Conservation (phyloP, 1,140 invertebrate species). For the Magallana ariakensis region DNA sequence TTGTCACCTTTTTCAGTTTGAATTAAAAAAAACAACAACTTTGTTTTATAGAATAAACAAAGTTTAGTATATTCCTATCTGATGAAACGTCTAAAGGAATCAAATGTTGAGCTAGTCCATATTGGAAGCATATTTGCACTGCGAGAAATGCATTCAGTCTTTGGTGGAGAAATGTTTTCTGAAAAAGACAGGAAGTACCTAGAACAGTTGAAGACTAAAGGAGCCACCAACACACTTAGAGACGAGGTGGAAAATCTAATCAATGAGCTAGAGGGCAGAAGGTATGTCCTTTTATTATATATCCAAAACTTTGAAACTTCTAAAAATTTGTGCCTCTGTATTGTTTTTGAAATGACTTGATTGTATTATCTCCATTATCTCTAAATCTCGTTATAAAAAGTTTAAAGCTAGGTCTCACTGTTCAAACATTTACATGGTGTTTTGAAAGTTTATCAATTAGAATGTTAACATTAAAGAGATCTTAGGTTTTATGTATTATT, state of each 20-base stretch:
- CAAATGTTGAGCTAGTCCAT: not conserved
- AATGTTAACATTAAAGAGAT: not conserved
- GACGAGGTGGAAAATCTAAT: constrained; percentile 44
- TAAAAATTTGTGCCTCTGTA: too few species aligned
- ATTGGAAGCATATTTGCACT: not conserved
- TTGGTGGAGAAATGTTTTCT: constrained; percentile 37
- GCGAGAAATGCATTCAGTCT: constrained; percentile 15
- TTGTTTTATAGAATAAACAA: not conserved
- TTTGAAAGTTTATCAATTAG: not conserved
- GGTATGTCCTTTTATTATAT: constrained; percentile 43
- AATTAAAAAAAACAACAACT: too few species aligned
- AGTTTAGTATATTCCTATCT: not conserved
- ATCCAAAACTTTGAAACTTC: too few species aligned
- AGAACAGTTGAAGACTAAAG: constrained; percentile 16
- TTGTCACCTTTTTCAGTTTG: too few species aligned
- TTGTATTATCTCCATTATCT: too few species aligned
- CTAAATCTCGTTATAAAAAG: too few species aligned
- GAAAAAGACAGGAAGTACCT: constrained; percentile 40
- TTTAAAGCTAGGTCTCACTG: too few species aligned
- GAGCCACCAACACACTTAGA: constrained; percentile 34
- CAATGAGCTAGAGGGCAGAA: constrained; percentile 65
- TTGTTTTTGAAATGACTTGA: too few species aligned
- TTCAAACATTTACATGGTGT: not conserved
- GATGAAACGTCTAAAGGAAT: constrained; percentile 6
- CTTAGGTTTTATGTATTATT: not conserved